Percentiles rank a stretch among this genome's conserved stretches.
These are phyloP conservation scores for Noctilio leporinus DNA, from an alignment of 2,113 vertebrate genomes.

Conservation along the genomic window DNA sequence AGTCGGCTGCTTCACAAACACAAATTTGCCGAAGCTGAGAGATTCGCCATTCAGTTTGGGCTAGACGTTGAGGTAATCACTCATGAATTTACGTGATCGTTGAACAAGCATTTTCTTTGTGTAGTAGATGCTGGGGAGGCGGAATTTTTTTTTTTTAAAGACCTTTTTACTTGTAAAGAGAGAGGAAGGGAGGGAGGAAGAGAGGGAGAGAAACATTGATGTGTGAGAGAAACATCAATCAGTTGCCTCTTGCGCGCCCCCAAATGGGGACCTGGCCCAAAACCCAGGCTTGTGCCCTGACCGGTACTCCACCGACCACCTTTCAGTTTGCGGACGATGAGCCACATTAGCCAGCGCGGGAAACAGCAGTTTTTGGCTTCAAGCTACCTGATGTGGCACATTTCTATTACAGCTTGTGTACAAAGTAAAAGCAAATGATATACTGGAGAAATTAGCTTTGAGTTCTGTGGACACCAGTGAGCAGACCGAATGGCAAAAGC, in stretches of 20 bases:
- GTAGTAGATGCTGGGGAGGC: background rate
- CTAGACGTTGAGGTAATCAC: slow-evolving; percentile 90
- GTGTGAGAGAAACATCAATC: too few species aligned
- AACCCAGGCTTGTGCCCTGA: too few species aligned
- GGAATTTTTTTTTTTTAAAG: background rate
- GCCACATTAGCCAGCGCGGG: background rate
- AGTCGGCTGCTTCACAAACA: slow-evolving; percentile 95
- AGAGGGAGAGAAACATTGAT: too few species aligned
- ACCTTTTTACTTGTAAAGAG: too few species aligned
- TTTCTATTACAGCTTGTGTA: slow-evolving; percentile 87
- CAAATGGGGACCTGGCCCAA: too few species aligned
- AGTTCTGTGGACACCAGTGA: slow-evolving; percentile 77
- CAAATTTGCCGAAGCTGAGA: slow-evolving; percentile 95
- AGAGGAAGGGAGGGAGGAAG: too few species aligned
- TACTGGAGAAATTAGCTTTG: slow-evolving; percentile 90
- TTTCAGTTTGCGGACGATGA: too few species aligned
- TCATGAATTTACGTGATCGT: background rate
- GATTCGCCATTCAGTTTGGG: slow-evolving; percentile 92
- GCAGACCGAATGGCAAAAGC: slow-evolving; percentile 79
- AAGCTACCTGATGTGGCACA: background rate
- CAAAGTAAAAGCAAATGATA: slow-evolving; percentile 92
- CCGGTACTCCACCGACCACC: too few species aligned
- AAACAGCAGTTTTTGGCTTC: background rate
- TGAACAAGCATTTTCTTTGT: background rate
- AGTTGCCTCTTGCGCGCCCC: too few species aligned